Conservation (phyloP, 2,888 invertebrate genomes). For the Phortica magna region DNA sequence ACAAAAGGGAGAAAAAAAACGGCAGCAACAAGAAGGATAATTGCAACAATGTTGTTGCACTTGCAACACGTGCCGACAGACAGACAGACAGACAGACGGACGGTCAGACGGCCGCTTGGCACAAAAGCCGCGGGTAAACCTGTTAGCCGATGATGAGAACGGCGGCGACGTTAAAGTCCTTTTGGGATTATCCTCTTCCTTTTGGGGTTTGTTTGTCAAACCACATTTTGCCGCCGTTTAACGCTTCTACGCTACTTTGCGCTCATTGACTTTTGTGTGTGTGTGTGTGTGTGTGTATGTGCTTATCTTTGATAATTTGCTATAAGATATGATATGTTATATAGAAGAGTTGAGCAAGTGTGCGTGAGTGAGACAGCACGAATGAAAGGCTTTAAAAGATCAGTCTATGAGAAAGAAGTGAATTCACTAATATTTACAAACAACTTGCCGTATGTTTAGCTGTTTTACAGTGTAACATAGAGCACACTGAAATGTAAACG, state of each 20-base stretch:
- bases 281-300: too few relatives aligned
- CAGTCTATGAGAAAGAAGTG: too few relatives aligned
- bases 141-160: background rate
- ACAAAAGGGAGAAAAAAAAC: background rate
- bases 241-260: background rate
- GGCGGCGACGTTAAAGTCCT: background rate
- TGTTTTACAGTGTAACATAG: background rate
- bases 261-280: constrained; percentile 4
- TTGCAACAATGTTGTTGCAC: constrained; percentile 35
- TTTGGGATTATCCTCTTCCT: constrained; percentile 14
- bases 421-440: background rate
- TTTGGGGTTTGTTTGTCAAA: constrained; percentile 17
- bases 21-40: background rate
- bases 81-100: background rate
- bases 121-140: background rate
- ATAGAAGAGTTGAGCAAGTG: background rate
- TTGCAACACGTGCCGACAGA: constrained; percentile 34
- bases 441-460: background rate
- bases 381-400: background rate
- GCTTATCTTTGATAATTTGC: too few relatives aligned
- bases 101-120: background rate
- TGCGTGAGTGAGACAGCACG: background rate
- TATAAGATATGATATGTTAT: too few relatives aligned
- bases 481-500: too few relatives aligned
- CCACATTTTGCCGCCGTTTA: background rate